phyloP scores from a whole-genome alignment of 1,140 invertebrate genomes.

The Nasonia longicornis region DNA sequence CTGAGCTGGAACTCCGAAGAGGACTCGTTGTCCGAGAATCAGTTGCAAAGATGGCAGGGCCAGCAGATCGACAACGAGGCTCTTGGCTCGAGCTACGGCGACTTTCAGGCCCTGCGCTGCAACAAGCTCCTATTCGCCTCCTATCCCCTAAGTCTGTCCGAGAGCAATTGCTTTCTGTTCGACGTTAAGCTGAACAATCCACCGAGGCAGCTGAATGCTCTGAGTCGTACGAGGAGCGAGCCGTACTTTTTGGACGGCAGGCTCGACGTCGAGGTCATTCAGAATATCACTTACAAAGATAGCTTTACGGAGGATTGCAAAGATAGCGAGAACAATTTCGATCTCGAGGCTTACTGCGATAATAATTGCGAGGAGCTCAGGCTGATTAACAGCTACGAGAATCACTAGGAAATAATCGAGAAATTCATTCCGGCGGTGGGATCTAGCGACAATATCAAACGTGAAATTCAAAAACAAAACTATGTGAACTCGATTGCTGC shows the following conservation, averaged over 20 bases:
- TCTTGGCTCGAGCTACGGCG: constrained; percentile 30
- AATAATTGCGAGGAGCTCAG: constrained; percentile 34
- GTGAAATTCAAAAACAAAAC: not conserved
- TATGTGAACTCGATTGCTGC: constrained; percentile 16
- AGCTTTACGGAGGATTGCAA: constrained; percentile 56
- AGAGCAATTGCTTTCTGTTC: constrained; percentile 55
- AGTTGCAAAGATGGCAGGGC: constrained; percentile 57
- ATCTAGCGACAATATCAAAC: not conserved
- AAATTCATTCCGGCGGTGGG: constrained; percentile 1
- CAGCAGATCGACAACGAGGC: constrained; percentile 36
- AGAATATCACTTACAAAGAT: constrained; percentile 63
- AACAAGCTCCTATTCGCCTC: constrained; percentile 49
- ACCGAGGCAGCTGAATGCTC: constrained; percentile 44
- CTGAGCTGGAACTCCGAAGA: constrained; percentile 53
- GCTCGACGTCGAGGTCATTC: constrained; percentile 62
- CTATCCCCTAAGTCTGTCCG: constrained; percentile 52
- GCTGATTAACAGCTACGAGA: not conserved
- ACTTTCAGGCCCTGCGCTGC: constrained; percentile 29
- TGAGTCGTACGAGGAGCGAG: constrained; percentile 64
- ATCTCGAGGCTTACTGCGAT: constrained; percentile 37
- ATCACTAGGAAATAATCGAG: not conserved
- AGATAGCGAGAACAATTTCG: constrained; percentile 54
- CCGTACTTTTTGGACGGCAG: constrained; percentile 59
- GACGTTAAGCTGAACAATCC: constrained; percentile 50
- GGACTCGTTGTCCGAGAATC: constrained; percentile 50